These are phyloP conservation scores for Aptenodytes patagonicus DNA, from an alignment of 2,113 vertebrate genomes.

Conservation along the genomic window DNA sequence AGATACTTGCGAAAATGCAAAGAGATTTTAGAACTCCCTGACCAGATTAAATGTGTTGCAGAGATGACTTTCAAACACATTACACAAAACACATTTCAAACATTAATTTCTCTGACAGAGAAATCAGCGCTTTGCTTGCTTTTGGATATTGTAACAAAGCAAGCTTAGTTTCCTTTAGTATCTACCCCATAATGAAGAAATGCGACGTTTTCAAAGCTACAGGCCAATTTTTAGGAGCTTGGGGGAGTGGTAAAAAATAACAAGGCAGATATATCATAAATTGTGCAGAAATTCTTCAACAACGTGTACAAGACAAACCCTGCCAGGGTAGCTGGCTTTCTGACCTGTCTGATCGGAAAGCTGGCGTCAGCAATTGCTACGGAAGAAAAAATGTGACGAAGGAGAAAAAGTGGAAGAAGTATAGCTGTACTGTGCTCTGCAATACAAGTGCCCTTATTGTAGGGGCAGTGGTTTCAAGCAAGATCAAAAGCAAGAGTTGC, in stretches of 20 bases:
- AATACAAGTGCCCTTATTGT: background rate
- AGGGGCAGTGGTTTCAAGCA: background rate
- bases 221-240: background rate
- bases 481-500: background rate
- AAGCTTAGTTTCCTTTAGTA: background rate
- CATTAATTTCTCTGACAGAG: background rate
- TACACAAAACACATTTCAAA: background rate
- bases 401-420: background rate
- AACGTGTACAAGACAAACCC: background rate
- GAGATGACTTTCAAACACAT: background rate
- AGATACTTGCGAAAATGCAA: background rate
- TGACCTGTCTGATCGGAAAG: background rate
- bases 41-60: background rate
- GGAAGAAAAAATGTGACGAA: background rate
- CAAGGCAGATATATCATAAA: background rate
- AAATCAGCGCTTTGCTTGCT: background rate
- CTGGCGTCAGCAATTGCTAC: background rate
- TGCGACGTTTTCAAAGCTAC: background rate
- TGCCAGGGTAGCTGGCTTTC: background rate
- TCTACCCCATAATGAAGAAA: background rate
- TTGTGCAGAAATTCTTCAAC: background rate
- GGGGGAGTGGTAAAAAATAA: background rate
- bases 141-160: background rate
- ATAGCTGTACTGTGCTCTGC: background rate
- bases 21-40: background rate